These are phyloP conservation scores for Hermodice carunculata DNA, from an alignment of 2,888 invertebrate species.

Conservation along the genomic window DNA sequence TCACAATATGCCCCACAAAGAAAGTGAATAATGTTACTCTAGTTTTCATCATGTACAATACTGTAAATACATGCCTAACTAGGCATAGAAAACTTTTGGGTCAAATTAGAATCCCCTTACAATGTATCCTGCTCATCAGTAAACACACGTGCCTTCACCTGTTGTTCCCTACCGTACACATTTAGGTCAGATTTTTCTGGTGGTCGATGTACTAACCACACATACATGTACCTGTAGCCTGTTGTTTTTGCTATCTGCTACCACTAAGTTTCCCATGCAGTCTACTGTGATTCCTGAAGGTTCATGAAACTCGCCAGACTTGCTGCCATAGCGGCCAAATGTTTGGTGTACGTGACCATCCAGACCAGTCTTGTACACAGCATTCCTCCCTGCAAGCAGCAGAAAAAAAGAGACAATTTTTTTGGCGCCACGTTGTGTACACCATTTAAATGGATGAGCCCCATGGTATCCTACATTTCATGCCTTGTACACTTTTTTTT, in stretches of 20 bases:
- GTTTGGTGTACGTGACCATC: constrained; percentile 41
- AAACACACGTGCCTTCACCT: too few relatives aligned
- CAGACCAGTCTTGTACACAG: constrained; percentile 47
- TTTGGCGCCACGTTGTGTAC: neutral
- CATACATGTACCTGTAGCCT: constrained; percentile 55
- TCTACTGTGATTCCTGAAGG: constrained; percentile 57
- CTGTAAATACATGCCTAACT: too few relatives aligned
- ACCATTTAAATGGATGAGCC: neutral
- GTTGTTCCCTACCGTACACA: too few relatives aligned
- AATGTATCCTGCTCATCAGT: too few relatives aligned
- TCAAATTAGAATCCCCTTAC: too few relatives aligned
- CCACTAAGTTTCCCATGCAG: constrained; percentile 50
- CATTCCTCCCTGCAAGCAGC: constrained; percentile 44
- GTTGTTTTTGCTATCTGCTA: constrained; percentile 59
- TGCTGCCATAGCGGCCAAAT: constrained; percentile 46
- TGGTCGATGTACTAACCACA: too few relatives aligned
- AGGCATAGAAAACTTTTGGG: too few relatives aligned
- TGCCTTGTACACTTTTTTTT: too few relatives aligned
- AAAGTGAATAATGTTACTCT: too few relatives aligned
- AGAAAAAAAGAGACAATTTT: neutral
- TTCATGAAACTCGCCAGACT: constrained; percentile 45
- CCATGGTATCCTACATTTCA: neutral
- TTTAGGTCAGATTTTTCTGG: too few relatives aligned
- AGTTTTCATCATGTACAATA: too few relatives aligned
- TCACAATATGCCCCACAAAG: too few relatives aligned